Conservation (phyloP, 1,140 invertebrate species). For the Formica selysi region DNA sequence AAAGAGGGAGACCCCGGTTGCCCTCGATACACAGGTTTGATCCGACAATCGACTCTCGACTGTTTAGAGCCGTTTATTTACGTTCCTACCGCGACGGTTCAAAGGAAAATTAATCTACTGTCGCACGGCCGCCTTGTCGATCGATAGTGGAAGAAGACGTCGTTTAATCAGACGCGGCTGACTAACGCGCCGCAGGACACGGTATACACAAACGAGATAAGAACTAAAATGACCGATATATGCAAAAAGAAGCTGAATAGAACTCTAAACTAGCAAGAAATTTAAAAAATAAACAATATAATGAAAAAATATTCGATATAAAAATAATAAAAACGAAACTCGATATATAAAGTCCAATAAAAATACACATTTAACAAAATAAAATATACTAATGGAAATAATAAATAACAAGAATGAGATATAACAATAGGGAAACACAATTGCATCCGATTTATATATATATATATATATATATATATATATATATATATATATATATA, state of each 20-base stretch:
- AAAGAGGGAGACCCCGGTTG: neutral
- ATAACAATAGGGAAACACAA: neutral
- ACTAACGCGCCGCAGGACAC: neutral
- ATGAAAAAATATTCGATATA: neutral
- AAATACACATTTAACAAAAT: neutral
- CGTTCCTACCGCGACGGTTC: constrained; percentile 7
- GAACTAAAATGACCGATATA: constrained; percentile 8
- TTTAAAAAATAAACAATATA: neutral
- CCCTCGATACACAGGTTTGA: constrained; percentile 1
- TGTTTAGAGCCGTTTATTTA: constrained; percentile 35
- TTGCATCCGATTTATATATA: too few relatives aligned
- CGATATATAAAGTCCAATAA: neutral
- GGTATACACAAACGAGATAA: neutral
- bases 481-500: too few relatives aligned
- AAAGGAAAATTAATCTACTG: constrained; percentile 55
- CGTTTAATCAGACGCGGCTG: constrained; percentile 43
- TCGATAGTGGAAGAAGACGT: constrained; percentile 57
- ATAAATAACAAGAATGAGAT: neutral
- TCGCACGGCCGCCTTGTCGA: constrained; percentile 8
- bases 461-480: too few relatives aligned
- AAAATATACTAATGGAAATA: neutral
- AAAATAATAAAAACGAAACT: neutral
- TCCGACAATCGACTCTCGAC: constrained; percentile 22
- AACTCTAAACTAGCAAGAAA: neutral
- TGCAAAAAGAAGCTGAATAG: neutral